phyloP scores from a whole-genome alignment of 2,888 invertebrate genomes.

The Sinopyrophorus schimmeli region DNA sequence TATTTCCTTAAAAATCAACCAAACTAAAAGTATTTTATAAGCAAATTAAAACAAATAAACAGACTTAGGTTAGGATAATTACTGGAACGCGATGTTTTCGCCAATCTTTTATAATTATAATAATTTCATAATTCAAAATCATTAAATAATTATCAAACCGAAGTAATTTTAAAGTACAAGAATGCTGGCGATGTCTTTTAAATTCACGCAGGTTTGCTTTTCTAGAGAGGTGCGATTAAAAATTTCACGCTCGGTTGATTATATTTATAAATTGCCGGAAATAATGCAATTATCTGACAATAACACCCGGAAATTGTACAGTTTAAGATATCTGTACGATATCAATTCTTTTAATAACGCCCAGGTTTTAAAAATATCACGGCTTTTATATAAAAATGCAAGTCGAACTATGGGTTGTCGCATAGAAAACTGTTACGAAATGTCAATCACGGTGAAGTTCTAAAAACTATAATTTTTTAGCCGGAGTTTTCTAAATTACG shows the following conservation, averaged over 20 bases:
- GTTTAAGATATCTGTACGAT: constrained; percentile 19
- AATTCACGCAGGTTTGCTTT: constrained; percentile 26
- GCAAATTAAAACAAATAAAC: too few relatives aligned
- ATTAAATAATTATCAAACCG: too few relatives aligned
- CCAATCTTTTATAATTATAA: too few relatives aligned
- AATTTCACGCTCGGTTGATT: constrained; percentile 27
- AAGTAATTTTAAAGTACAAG: too few relatives aligned
- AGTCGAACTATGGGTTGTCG: constrained; percentile 1
- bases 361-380: not conserved
- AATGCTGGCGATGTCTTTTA: constrained; percentile 9
- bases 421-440: constrained; percentile 17
- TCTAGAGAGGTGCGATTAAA: constrained; percentile 20
- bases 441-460: constrained; percentile 16
- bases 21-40: too few relatives aligned
- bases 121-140: too few relatives aligned
- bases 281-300: constrained; percentile 33
- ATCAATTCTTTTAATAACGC: not conserved
- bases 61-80: too few relatives aligned
- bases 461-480: constrained; percentile 18
- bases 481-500: constrained; percentile 12
- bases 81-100: too few relatives aligned
- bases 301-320: constrained; percentile 29
- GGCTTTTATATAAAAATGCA: not conserved
- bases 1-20: too few relatives aligned
- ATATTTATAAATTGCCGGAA: constrained; percentile 31